Percentiles rank a stretch among this genome's conserved stretches.
Conservation (phyloP, 2,797 vertebrate species). For the Cynodonichthys magdalenae region DNA sequence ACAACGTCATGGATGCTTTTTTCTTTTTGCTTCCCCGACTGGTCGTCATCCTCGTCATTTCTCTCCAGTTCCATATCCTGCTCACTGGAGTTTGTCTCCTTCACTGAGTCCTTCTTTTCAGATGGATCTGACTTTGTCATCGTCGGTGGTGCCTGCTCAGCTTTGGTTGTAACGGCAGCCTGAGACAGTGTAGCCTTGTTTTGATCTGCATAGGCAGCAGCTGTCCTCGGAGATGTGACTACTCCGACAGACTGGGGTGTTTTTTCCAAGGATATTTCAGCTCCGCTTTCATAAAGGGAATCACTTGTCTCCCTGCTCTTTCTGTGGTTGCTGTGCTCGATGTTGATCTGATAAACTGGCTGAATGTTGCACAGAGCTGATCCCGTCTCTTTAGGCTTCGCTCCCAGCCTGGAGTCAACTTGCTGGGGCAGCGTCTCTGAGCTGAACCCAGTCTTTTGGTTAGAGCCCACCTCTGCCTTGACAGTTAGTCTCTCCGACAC, state of each 20-base stretch:
- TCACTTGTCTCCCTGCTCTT: constrained; percentile 36
- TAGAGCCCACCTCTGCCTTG: constrained; percentile 69
- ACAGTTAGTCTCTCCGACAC: constrained; percentile 64
- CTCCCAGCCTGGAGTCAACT: constrained; percentile 52
- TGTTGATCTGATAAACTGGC: constrained; percentile 81
- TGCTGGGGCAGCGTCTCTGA: constrained; percentile 49
- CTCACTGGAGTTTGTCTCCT: constrained; percentile 41
- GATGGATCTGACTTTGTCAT: constrained; percentile 19
- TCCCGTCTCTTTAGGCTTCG: constrained; percentile 65
- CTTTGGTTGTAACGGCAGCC: constrained; percentile 42
- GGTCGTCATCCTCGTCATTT: constrained; percentile 66
- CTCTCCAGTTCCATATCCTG: constrained; percentile 57
- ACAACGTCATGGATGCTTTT: constrained; percentile 90
- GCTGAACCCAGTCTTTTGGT: constrained; percentile 47
- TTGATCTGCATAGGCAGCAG: constrained; percentile 48
- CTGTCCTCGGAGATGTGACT: constrained; percentile 47
- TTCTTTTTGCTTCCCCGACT: constrained; percentile 57
- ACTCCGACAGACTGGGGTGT: constrained; percentile 49
- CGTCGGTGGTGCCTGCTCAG: constrained; percentile 29
- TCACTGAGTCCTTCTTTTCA: constrained; percentile 31
- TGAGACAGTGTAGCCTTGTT: constrained; percentile 49
- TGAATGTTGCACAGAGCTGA: constrained; percentile 67
- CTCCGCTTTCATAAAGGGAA: constrained; percentile 29
- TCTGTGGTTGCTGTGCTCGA: constrained; percentile 63
- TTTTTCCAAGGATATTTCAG: constrained; percentile 42